phyloP scores from a whole-genome alignment of 2,113 vertebrate genomes.

The Heterochromis multidens region DNA sequence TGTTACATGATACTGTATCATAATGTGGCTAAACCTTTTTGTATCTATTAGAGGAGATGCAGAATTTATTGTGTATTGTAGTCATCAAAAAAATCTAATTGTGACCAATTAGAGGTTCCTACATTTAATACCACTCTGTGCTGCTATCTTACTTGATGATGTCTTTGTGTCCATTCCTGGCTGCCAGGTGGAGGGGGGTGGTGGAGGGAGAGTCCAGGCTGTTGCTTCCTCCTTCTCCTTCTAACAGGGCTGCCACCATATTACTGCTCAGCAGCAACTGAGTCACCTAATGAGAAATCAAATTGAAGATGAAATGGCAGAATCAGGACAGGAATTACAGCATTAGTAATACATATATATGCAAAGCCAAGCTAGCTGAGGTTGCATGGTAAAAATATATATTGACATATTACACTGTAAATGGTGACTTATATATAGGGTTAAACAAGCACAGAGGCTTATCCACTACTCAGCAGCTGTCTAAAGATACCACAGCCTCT shows the following conservation, averaged over 20 bases:
- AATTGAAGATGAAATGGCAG: background rate
- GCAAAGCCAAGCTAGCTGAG: background rate
- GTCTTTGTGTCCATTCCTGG: conserved; percentile 94
- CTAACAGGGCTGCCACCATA: conserved; percentile 85
- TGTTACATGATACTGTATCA: background rate
- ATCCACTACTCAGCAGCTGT: conserved; percentile 20
- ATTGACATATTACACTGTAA: background rate
- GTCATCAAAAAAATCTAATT: too few species aligned
- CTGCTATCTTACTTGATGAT: conserved; percentile 83
- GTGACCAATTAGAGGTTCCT: too few species aligned
- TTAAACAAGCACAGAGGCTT: background rate
- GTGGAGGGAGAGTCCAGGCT: conserved; percentile 82
- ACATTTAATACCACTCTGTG: background rate
- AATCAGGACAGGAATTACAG: conserved; percentile 13
- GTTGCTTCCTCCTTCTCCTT: conserved; percentile 83
- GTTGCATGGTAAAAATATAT: background rate
- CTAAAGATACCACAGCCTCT: conserved; percentile 1
- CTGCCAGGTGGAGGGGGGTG: conserved; percentile 91
- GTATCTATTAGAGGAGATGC: too few species aligned
- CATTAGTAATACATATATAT: background rate
- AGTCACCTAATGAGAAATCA: conserved; percentile 78
- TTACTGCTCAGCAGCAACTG: conserved; percentile 93
- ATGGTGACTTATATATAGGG: background rate
- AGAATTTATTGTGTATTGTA: too few species aligned
- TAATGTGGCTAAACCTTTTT: background rate